Evolutionary conservation across 2,797 vertebrate genomes (phyloP).

Genomic region (Coracias cyanogaster): DNA sequence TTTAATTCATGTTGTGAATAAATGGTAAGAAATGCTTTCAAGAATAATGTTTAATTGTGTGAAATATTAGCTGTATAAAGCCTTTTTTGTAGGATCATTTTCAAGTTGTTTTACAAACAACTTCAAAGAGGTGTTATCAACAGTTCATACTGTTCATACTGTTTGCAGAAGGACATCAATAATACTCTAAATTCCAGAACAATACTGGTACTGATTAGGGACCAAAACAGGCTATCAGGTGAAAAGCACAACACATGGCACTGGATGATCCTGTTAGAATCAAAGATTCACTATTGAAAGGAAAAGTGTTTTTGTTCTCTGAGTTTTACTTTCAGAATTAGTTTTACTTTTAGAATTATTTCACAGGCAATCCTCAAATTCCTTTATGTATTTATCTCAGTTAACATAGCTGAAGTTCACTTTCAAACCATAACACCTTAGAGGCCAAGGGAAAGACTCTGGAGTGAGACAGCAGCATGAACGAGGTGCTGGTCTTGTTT

Average conservation of each 20-base stretch:
- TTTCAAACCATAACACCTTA: neutral
- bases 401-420: neutral
- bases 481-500: constrained; percentile 4
- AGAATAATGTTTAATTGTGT: neutral
- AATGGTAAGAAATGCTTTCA: neutral
- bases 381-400: neutral
- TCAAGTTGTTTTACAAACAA: neutral
- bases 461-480: neutral
- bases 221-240: neutral
- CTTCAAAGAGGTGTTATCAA: neutral
- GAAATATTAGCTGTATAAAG: neutral
- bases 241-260: neutral
- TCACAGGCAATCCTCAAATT: neutral
- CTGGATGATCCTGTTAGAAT: neutral
- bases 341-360: neutral
- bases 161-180: neutral
- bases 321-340: neutral
- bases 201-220: neutral
- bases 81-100: neutral
- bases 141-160: too few relatives aligned
- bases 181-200: neutral
- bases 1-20: neutral
- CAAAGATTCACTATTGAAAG: neutral
- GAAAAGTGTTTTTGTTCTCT: neutral
- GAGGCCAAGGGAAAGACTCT: neutral